Conservation (phyloP, 2,113 vertebrate species). For the Chionomys nivalis region DNA sequence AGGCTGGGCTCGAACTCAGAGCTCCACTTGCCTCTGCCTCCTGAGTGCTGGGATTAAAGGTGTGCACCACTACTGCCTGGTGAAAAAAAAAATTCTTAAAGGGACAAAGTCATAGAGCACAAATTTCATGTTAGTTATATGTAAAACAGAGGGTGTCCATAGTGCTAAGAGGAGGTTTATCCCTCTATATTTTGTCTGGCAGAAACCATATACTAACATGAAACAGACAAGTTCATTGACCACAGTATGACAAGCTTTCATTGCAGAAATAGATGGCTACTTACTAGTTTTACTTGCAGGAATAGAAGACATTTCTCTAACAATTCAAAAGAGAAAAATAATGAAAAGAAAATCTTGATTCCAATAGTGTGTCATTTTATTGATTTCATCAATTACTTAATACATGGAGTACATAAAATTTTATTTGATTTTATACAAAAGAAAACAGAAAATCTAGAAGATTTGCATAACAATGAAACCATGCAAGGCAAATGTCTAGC, state of each 20-base stretch:
- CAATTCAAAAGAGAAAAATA: slow-evolving; percentile 31
- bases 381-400: slow-evolving; percentile 21
- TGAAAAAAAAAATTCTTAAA: neutral
- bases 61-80: too few relatives aligned
- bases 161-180: neutral
- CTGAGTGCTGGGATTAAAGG: too few relatives aligned
- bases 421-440: neutral
- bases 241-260: slow-evolving; percentile 11
- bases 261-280: neutral
- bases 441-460: neutral
- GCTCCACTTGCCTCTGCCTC: too few relatives aligned
- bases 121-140: neutral
- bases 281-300: neutral
- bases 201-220: neutral
- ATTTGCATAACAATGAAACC: neutral
- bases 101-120: neutral
- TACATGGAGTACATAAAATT: neutral
- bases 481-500: neutral
- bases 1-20: too few relatives aligned
- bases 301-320: slow-evolving; percentile 12
- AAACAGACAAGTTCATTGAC: neutral
- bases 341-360: slow-evolving; percentile 39
- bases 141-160: neutral
- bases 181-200: neutral
- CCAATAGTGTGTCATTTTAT: neutral